A percentile compares a stretch with the other conserved stretches of the same genome.
phyloP scores from a whole-genome alignment of 1,140 invertebrate species.

The Leucophenga varia region DNA sequence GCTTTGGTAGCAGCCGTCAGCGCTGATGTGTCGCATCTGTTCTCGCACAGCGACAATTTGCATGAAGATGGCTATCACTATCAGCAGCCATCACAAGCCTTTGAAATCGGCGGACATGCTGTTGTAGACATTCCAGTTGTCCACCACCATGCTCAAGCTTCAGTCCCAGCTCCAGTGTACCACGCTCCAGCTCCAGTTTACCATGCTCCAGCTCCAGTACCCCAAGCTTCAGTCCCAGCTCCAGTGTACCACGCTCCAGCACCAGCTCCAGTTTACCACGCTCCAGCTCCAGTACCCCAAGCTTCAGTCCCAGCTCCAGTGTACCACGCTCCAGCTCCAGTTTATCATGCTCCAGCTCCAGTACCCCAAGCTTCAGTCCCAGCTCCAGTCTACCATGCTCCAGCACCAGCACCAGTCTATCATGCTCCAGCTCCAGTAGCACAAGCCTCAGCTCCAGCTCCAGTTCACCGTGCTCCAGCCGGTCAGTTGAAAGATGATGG shows the following conservation, averaged over 20 bases:
- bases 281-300: constrained; percentile 1
- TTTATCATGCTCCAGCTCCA: not conserved
- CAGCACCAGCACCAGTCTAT: not conserved
- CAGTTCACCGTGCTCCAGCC: not conserved
- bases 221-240: not conserved
- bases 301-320: not conserved
- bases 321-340: not conserved
- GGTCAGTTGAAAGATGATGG: not conserved
- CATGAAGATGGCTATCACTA: constrained; percentile 52
- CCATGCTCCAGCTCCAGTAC: not conserved
- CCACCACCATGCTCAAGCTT: not conserved
- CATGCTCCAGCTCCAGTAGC: not conserved
- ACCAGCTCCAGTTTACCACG: not conserved
- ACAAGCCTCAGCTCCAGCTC: not conserved
- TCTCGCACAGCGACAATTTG: constrained; percentile 45
- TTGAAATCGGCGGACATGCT: constrained; percentile 6
- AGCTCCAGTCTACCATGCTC: not conserved
- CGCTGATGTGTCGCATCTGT: constrained; percentile 50
- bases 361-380: not conserved
- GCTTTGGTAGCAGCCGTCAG: constrained; percentile 46
- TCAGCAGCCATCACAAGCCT: constrained; percentile 22
- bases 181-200: not conserved
- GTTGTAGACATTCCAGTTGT: constrained; percentile 41
- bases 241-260: constrained; percentile 1
- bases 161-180: constrained; percentile 1